Conservation (phyloP, 2,797 vertebrate species). For the Semotilus atromaculatus region DNA sequence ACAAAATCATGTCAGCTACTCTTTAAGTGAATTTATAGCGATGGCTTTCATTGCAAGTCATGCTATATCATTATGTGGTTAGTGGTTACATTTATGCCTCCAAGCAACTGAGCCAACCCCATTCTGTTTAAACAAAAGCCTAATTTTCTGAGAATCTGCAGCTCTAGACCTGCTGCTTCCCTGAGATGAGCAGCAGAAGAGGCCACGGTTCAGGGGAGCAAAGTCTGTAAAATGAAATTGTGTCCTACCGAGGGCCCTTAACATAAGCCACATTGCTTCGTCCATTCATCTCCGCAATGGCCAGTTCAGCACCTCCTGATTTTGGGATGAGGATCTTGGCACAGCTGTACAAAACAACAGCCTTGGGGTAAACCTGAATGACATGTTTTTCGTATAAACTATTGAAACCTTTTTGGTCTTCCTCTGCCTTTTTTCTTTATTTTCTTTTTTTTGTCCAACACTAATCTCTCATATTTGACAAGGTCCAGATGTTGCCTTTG, state of each 20-base stretch:
- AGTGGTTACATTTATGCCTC: slow-evolving; percentile 68
- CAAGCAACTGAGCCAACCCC: slow-evolving; percentile 54
- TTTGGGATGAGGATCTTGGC: slow-evolving; percentile 33
- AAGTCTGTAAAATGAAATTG: slow-evolving; percentile 50
- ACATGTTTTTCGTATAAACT: slow-evolving; percentile 55
- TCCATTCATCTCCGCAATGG: slow-evolving; percentile 38
- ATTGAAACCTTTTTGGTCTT: slow-evolving; percentile 47
- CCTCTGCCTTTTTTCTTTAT: slow-evolving; percentile 26
- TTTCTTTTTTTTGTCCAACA: slow-evolving; percentile 11
- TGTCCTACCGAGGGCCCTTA: slow-evolving; percentile 35
- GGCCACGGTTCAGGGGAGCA: slow-evolving; percentile 37
- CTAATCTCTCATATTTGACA: slow-evolving; percentile 61
- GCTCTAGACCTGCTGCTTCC: slow-evolving; percentile 48
- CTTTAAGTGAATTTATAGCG: slow-evolving; percentile 72
- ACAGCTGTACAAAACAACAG: slow-evolving; percentile 16
- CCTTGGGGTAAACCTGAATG: slow-evolving; percentile 49
- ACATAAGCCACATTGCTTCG: slow-evolving; percentile 48
- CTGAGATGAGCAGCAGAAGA: slow-evolving; percentile 43
- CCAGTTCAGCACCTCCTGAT: slow-evolving; percentile 41
- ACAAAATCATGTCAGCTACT: slow-evolving; percentile 71
- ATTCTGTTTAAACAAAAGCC: slow-evolving; percentile 69
- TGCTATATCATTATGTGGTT: slow-evolving; percentile 76
- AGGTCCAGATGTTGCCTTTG: slow-evolving; percentile 63
- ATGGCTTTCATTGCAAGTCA: slow-evolving; percentile 66
- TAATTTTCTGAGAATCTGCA: slow-evolving; percentile 68